Evolutionary conservation across 2,888 invertebrate species (phyloP), one percentile per base, ranked within the genome.

Genomic region (Mechanitis messenoides): DNA sequence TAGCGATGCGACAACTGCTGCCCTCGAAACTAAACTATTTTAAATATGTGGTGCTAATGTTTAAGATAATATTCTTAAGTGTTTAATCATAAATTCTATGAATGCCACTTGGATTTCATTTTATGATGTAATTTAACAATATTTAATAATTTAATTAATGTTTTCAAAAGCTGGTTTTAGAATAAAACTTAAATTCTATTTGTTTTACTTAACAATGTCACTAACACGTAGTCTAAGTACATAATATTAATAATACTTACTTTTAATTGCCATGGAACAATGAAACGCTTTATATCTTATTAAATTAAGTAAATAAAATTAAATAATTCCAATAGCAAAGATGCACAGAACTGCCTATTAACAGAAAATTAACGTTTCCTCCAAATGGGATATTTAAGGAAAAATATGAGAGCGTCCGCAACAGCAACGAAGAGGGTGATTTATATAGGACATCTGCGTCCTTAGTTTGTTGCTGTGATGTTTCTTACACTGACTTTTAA

Each of bases 341-440:
- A 59, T 69, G 64, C 68, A 69, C 62, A 65, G 56, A 63, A 66
- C 65, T 59, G 66, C 65, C 65, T 66, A 68, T 67, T 66, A 62
- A 61, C 56, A 54, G 61, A 69, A 69, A 69, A 69, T 69, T 69
- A 69, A 71, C 66, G 66, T 69, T 69, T 65, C 62, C 60, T 63
- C 64, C 64, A 59, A 68, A 67, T 61, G 65, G 64, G 68, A 68
- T 67, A 66, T 72, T 68, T 71, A 71, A 66, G 69, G 67, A 66
- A 71, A 71, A 69, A 71, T 72, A 71, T 71, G 69, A 66, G 65
- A 55, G 65, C 56, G 62, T 64, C 67, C 69, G 64, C 66, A 68
- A 68, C 67, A 69, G 66, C 63, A 66, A 70, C 66, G 60, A 33
- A 42, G 56, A 31, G 28, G 53, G 35, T 59, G 61, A 67, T 67